These are phyloP conservation scores for Rhodophaea formosa DNA, from an alignment of 2,888 invertebrate genomes.

Conservation along the genomic window DNA sequence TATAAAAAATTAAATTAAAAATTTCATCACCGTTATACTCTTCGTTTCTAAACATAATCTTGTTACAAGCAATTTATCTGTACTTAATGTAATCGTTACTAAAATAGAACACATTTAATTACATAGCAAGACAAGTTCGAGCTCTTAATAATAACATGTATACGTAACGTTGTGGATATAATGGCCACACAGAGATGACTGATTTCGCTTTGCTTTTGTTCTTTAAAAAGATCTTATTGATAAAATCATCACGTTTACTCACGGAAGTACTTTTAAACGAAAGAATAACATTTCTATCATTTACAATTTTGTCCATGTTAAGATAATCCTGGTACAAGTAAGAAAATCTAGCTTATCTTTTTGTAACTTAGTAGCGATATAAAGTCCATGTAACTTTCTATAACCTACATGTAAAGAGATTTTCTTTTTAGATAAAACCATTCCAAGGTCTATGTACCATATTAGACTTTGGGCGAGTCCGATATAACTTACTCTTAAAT, in stretches of 20 bases:
- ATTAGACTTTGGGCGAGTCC: too few species aligned
- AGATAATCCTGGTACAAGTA: too few species aligned
- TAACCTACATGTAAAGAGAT: too few species aligned
- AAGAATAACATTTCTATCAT: background rate
- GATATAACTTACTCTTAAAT: too few species aligned
- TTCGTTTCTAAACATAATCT: slow-evolving; percentile 1
- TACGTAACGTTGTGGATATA: background rate
- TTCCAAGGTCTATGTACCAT: too few species aligned
- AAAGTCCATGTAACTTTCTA: too few species aligned
- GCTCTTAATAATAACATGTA: background rate
- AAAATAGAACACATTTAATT: background rate
- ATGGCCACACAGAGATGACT: background rate
- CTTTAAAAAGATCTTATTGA: slow-evolving; percentile 6
- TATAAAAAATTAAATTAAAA: slow-evolving; percentile 11
- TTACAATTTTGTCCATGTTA: too few species aligned
- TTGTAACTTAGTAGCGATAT: too few species aligned
- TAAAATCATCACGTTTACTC: background rate
- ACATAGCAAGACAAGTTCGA: background rate
- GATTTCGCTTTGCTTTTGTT: background rate
- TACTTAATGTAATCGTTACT: slow-evolving; percentile 2
- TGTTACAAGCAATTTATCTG: slow-evolving; percentile 14
- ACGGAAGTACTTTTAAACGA: background rate
- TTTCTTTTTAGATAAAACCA: too few species aligned
- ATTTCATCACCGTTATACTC: background rate
- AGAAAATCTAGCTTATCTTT: too few species aligned